Conservation (phyloP, 1,140 invertebrate species). For the Drosophila kohkoa region DNA sequence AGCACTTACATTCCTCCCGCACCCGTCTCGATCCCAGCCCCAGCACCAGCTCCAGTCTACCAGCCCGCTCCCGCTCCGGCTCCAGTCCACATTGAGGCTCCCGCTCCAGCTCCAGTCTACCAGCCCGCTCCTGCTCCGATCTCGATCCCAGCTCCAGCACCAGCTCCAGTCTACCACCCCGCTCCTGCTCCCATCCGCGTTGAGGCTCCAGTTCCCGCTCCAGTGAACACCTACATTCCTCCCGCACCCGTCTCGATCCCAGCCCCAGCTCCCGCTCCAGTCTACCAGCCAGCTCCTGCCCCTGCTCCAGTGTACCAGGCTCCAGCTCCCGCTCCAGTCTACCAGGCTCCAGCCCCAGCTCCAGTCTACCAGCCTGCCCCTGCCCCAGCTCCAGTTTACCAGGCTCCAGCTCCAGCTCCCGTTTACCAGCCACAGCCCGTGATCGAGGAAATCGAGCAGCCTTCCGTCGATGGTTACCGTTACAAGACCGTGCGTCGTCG, state of each 20-base stretch:
- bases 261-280: conserved; percentile 31
- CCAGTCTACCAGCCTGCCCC: conserved; percentile 45
- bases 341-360: conserved; percentile 42
- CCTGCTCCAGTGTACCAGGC: too few species aligned
- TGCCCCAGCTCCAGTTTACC: conserved; percentile 26
- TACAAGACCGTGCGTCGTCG: conserved; percentile 77
- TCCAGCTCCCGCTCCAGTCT: conserved; percentile 47
- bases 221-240: conserved; percentile 40
- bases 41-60: conserved; percentile 39
- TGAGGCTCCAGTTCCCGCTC: conserved; percentile 21
- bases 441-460: conserved; percentile 69
- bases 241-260: conserved; percentile 50
- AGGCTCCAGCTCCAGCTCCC: conserved; percentile 43
- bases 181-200: conserved; percentile 4
- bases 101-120: conserved; percentile 37
- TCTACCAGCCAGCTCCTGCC: conserved; percentile 4
- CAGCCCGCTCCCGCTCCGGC: conserved; percentile 38
- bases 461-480: conserved; percentile 71
- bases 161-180: conserved; percentile 8
- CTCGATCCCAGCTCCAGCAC: conserved; percentile 13
- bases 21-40: conserved; percentile 12
- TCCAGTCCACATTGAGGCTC: too few species aligned
- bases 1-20: conserved; percentile 19
- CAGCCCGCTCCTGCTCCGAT: conserved; percentile 43
- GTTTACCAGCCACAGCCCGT: conserved; percentile 52